Evolutionary conservation across 2,888 invertebrate species (phyloP), one percentile per base, ranked within the genome.

Genomic region (Iselma pallidipennis): DNA sequence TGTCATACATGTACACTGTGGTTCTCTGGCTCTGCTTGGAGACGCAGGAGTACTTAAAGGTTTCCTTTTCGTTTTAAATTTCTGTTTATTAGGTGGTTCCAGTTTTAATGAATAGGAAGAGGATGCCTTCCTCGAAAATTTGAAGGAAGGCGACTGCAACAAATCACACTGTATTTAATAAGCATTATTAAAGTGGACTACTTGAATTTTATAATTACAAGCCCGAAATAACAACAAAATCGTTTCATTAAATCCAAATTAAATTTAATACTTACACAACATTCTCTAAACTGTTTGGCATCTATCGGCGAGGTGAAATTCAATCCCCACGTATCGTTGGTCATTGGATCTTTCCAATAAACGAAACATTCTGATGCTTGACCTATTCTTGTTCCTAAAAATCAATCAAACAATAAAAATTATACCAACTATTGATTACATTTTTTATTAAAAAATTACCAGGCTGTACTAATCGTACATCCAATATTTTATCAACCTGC

Each of bases 301-400:
- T 98, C 98, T 76, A 95, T 94, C 66, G 97, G 94, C 59, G 96
- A 96, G 57, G 97, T 97, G 81, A 98, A 98, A 84, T 98, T 98
- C 69, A 98, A 88, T 64, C 98, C 98, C 98, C 98, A 98, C 48
- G 98, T 98, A 82, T 96, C 96, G 82, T 94, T 94, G 76, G 94
- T 95, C 91, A 94, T 93, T 52, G 95, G 92, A 83, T 98, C 98
- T 82, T 96, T 95, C 98, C 98, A 98, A 83, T 98, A 98, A 61
- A 98, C 95, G 83, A 98, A 98, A 83, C 98, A 97, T 86, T 98
- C 98, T 37, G 97, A 97, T 45, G 97, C 97, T 84, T 97, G 97
- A 21, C 96, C 96, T 80, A 98, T 94, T 73, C 96, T 89, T 57
- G 97, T 98, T 61, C 96, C 97, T 96, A 81, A 25, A 85, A n/a